Evolutionary conservation across 2,888 invertebrate genomes (phyloP).

Genomic region (Rotaria sp.): DNA sequence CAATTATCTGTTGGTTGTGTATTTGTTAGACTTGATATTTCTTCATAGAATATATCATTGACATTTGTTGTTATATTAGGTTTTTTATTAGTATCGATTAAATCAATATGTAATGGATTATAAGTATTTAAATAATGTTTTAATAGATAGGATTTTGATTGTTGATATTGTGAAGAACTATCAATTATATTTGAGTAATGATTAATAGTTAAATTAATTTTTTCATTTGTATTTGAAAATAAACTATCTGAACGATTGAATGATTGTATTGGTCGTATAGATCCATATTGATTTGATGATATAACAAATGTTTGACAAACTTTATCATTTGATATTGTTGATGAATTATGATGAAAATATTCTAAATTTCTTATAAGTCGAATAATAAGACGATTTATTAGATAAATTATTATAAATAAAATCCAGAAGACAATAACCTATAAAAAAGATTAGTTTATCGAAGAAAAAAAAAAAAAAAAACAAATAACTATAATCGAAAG

Average conservation of each 20-base stretch:
- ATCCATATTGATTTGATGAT: neutral
- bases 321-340: neutral
- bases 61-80: neutral
- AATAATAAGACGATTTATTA: neutral
- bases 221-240: neutral
- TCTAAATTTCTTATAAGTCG: neutral
- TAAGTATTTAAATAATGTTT: neutral
- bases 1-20: neutral
- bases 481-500: no score
- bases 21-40: constrained; percentile 1
- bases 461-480: no score
- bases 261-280: neutral
- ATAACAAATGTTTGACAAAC: neutral
- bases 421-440: neutral
- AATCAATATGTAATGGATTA: neutral
- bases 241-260: neutral
- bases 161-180: neutral
- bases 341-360: neutral
- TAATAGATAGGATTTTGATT: neutral
- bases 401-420: neutral
- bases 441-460: neutral
- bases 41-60: neutral
- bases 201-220: neutral
- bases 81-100: neutral
- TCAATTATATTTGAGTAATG: neutral